Conservation (phyloP, 2,113 vertebrate genomes). For the Tachysurus fulvidraco region DNA sequence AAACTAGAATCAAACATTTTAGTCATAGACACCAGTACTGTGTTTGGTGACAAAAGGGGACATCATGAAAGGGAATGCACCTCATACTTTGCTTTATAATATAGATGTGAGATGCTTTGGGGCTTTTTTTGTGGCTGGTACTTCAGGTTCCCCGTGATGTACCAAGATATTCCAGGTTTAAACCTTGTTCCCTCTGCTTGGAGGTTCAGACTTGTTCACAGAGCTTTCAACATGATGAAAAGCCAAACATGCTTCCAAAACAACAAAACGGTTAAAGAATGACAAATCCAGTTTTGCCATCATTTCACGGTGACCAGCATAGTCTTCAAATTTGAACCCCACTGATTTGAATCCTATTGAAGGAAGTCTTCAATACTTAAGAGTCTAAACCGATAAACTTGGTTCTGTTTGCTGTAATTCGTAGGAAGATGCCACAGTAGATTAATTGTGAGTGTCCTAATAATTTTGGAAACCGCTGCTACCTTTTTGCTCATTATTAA, state of each 20-base stretch:
- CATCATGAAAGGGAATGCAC: background rate
- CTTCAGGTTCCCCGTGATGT: background rate
- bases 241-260: background rate
- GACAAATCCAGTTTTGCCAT: background rate
- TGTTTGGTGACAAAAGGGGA: background rate
- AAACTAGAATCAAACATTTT: background rate
- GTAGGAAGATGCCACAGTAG: background rate
- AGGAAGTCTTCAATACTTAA: background rate
- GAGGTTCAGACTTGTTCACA: background rate
- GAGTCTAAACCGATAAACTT: background rate
- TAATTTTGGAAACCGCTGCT: background rate
- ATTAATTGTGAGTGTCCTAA: background rate
- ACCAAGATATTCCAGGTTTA: background rate
- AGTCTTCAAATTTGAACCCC: background rate
- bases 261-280: background rate
- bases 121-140: background rate
- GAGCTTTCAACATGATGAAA: background rate
- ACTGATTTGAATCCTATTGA: background rate
- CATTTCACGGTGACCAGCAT: background rate
- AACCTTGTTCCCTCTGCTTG: background rate
- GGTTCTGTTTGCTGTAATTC: background rate
- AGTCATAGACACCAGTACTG: background rate
- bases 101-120: background rate
- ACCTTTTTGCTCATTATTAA: background rate
- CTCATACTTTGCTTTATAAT: background rate